These are phyloP conservation scores for Drosophila basisetae DNA, from an alignment of 2,888 invertebrate species.

Conservation along the genomic window DNA sequence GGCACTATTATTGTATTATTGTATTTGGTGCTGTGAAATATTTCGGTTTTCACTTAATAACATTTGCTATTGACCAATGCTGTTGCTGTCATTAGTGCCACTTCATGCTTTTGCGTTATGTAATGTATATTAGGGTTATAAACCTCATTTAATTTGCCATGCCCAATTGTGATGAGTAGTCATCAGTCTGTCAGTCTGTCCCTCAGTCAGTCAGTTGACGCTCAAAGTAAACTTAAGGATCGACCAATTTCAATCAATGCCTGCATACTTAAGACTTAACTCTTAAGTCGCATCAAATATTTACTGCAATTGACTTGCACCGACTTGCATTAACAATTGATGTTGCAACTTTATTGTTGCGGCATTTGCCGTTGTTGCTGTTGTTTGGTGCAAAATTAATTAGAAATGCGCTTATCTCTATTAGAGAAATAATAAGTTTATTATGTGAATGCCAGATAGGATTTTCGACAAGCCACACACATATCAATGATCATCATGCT, in stretches of 20 bases:
- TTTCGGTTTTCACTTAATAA: conserved; percentile 61
- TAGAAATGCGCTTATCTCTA: conserved; percentile 16
- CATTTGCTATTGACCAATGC: conserved; percentile 34
- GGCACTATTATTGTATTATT: conserved; percentile 53
- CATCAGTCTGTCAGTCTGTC: conserved; percentile 27
- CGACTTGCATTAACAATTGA: conserved; percentile 24
- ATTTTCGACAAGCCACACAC: conserved; percentile 12
- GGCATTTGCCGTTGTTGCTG: neutral
- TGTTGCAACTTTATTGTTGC: neutral
- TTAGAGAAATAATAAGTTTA: conserved; percentile 38
- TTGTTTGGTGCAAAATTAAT: conserved; percentile 28
- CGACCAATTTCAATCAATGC: conserved; percentile 33
- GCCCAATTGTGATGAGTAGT: conserved; percentile 48
- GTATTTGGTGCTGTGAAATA: conserved; percentile 62
- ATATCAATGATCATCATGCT: conserved; percentile 2
- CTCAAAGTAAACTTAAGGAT: conserved; percentile 26
- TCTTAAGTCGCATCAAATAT: conserved; percentile 13
- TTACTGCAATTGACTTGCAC: conserved; percentile 17
- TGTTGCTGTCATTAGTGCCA: conserved; percentile 34
- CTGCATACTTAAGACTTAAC: conserved; percentile 6
- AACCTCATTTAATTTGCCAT: conserved; percentile 74
- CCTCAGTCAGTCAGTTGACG: neutral
- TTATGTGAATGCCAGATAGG: conserved; percentile 13
- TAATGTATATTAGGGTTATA: conserved; percentile 40
- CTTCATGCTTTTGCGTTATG: conserved; percentile 50